Base-by-base conservation (phyloP, 2,113 vertebrate species). In the Mesoclemmys tuberculata region DNA sequence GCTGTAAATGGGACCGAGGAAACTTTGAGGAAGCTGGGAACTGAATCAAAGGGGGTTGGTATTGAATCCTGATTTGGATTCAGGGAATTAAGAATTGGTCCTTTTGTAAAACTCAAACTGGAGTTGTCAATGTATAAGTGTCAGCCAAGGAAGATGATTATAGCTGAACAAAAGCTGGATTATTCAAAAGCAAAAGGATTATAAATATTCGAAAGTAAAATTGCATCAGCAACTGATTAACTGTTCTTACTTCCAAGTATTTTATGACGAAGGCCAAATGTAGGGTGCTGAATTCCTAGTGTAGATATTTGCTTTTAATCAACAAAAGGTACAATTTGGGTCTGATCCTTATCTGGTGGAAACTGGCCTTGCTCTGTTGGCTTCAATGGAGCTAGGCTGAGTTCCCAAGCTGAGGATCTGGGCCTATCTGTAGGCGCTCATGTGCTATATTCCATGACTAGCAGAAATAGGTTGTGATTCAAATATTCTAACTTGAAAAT, bases 341-440 rank as follows among this genome's bases (percentile, higher is more conserved):
- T 75, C 74, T 51, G 41, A 2, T 3, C 56, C 48, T 80, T 0
- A 0, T 12, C 9, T 82, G 82, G 38, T 19, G 16, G 3, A 92
- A 89, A 75, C 21, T 21, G 5, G 24, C 58, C 0, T 1, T 4
- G 14, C 84, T 88, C 2, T 1, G 19, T 85, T 68, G 22, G n/a
- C 74, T 80, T 16, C 54, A 77, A 49, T 21, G 11, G 31, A 84
- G 41, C 84, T 82, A 48, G 22, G 18, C 10, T 64, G 84, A n/a
- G 87, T 79, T 46, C 41, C 4, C 24, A 41, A 5, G 68, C 61
- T 38, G 5, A 13, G 75, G 18, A n/a, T 41, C 21, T 35, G n/a
- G 35, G 44, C 10, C 8, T 2, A 4, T 46, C 5, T 2, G 2
- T 5, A 3, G 31, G 1, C 18, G 13, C 10, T 5, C 41, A 77